Conservation (phyloP, 2,797 vertebrate species). For the Petrocephalus schoutedeni region DNA sequence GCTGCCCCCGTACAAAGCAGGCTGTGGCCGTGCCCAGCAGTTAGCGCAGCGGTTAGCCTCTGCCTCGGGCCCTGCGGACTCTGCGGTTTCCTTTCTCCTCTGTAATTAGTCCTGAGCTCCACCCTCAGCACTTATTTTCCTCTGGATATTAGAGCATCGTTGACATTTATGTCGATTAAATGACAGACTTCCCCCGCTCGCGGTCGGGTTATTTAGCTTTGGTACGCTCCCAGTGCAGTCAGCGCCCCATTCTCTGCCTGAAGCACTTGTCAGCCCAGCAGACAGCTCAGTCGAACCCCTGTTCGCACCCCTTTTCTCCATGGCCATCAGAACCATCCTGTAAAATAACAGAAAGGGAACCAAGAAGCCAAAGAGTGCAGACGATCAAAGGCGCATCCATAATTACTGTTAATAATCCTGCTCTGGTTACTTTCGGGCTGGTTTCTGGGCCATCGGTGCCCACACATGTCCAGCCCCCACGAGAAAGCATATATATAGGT, state of each 20-base stretch:
- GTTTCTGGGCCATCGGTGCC: background rate
- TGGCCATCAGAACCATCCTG: background rate
- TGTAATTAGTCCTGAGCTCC: conserved; percentile 53
- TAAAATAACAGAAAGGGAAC: background rate
- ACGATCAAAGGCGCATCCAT: background rate
- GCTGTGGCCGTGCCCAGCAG: background rate
- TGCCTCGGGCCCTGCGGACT: conserved; percentile 41
- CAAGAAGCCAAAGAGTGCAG: background rate
- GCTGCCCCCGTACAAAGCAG: background rate
- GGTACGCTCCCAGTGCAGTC: conserved; percentile 27
- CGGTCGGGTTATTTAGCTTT: conserved; percentile 39
- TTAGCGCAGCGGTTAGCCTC: conserved; percentile 28
- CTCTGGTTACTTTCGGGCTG: background rate
- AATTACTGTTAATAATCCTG: background rate
- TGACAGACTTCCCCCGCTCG: conserved; percentile 45
- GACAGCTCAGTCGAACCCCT: background rate
- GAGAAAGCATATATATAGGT: background rate
- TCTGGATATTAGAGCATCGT: conserved; percentile 53
- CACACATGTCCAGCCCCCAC: background rate
- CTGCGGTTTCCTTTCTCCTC: conserved; percentile 54
- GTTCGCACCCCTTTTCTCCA: background rate
- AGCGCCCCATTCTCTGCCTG: conserved; percentile 22
- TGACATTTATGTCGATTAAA: conserved; percentile 55
- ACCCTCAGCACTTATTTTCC: conserved; percentile 49
- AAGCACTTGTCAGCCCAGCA: conserved; percentile 36